Percentiles rank a stretch among this genome's conserved stretches.
These are phyloP conservation scores for Agrilus planipennis DNA, from an alignment of 1,140 invertebrate species.

Conservation along the genomic window DNA sequence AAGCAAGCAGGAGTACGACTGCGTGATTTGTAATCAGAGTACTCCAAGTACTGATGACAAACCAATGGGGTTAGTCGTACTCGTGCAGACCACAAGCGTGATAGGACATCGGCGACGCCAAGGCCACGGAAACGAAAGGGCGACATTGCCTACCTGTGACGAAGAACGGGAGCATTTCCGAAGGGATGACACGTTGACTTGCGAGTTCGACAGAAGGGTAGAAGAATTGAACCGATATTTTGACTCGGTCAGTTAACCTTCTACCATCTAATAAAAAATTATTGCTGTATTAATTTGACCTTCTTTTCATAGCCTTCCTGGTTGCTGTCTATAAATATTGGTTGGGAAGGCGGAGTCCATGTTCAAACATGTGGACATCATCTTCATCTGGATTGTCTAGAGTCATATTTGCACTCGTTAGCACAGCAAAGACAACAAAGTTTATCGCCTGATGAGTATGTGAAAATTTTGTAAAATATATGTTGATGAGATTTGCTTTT, in stretches of 20 bases:
- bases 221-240: conserved; percentile 61
- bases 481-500: conserved; percentile 6
- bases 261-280: background rate
- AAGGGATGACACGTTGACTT: conserved; percentile 45
- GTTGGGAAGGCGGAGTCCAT: conserved; percentile 87
- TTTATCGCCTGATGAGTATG: conserved; percentile 54
- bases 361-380: conserved; percentile 96
- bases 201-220: conserved; percentile 54
- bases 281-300: too few relatives aligned
- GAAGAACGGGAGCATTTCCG: conserved; percentile 42
- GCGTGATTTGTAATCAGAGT: conserved; percentile 90
- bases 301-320: conserved; percentile 49
- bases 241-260: conserved; percentile 45
- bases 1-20: conserved; percentile 77
- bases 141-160: conserved; percentile 53
- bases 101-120: conserved; percentile 57
- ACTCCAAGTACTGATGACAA: conserved; percentile 72
- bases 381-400: conserved; percentile 84
- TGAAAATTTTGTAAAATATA: conserved; percentile 1
- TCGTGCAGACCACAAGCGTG: conserved; percentile 76
- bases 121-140: conserved; percentile 41
- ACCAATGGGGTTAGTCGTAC: conserved; percentile 81
- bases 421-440: conserved; percentile 58
- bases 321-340: conserved; percentile 74
- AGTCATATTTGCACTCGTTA: conserved; percentile 75